Evolutionary conservation across 1,140 invertebrate genomes (phyloP).

Genomic region (Neodiprion pinetum): DNA sequence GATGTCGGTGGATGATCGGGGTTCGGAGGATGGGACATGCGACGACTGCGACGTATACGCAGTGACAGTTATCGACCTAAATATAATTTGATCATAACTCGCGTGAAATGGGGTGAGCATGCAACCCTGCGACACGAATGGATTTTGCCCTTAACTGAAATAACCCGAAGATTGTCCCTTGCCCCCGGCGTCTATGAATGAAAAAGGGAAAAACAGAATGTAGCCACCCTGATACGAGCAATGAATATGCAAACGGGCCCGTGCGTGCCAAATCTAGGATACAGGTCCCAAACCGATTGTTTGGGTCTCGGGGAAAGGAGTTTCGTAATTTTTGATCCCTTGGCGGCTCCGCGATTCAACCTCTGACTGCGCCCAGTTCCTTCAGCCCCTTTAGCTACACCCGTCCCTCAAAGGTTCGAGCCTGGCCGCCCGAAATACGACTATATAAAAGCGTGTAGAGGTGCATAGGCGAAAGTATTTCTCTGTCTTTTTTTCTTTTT

Average conservation of each 20-base stretch:
- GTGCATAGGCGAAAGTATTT: no score
- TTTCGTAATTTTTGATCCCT: no score
- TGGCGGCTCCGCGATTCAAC: no score
- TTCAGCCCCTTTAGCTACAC: no score
- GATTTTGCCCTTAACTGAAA: background rate
- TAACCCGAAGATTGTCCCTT: background rate
- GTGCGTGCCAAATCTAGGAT: conserved; percentile 5
- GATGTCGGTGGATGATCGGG: background rate
- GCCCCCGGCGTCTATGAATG: background rate
- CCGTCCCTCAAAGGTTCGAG: background rate
- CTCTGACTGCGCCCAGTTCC: no score
- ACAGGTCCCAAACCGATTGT: background rate
- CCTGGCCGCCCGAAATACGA: background rate
- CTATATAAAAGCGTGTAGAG: background rate
- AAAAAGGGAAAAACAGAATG: background rate
- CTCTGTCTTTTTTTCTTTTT: background rate
- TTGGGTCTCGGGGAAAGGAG: background rate
- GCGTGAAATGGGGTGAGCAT: background rate
- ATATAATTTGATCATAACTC: conserved; percentile 8
- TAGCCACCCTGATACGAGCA: background rate
- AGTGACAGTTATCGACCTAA: conserved; percentile 3
- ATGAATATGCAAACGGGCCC: conserved; percentile 2
- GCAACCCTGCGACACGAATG: background rate
- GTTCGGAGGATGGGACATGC: no score
- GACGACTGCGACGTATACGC: no score